Base-by-base conservation (phyloP, 2,797 vertebrate genomes). In the Enteromius argenteus region DNA sequence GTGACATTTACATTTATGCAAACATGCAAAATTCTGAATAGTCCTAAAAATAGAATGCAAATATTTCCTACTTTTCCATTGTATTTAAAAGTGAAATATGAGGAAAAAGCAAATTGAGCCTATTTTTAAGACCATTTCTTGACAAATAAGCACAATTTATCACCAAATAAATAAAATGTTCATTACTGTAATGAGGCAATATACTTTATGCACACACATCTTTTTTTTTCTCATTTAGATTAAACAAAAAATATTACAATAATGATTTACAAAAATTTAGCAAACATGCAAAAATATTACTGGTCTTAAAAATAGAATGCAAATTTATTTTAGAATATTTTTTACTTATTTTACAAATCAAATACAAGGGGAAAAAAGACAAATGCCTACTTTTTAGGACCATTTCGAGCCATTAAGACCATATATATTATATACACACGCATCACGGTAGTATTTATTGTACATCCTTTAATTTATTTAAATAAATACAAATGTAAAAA, bases 1-100 rank as follows among this genome's bases (percentile, higher is more conserved):
- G 46, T 49, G 46, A 49, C 46, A 19, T 17, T 51, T 49, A 46
- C 44, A 11, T 14, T 39, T 39, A 32, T 46, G 44, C 3, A 42
- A 32, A 72, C 27, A 49, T 30, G 19, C 71, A 3, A 11, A 51
- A 51, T 32, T 21, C 10, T 17, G 1, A 35, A 67, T 5, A 6
- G 19, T 23, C 30, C 27, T 23, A 67, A 23, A 56, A 39, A 30
- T 11, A 73, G 15, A n/a, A 67, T 23, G 37, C 23, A 21, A 21
- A 51, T 49, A 3, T 56, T 42, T 51, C 5, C 37, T 51, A 7
- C 14, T 37, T 56, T 35, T 75, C 21, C 51, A 15, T 77, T 19
- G 21, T 10, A 19, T 58, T 77, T 39, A 58, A 35, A 60, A 35
- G 35, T 76, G 13, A 58, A 77, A 77, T 27, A 56, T 74, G 30